These are phyloP conservation scores for Muraenolepis orangiensis DNA, from an alignment of 2,797 vertebrate genomes.

Conservation along the genomic window DNA sequence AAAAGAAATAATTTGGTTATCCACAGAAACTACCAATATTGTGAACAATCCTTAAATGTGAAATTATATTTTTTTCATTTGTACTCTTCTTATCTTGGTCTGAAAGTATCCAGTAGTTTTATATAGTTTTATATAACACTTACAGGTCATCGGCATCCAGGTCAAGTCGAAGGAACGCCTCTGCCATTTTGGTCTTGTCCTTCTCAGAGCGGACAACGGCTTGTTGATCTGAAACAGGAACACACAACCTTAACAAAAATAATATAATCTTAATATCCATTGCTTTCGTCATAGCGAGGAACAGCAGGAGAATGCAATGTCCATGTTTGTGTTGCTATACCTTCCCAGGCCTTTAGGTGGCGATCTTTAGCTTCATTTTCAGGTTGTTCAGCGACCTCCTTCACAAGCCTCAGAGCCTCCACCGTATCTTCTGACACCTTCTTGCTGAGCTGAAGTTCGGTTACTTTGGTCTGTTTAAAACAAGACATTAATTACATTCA, in stretches of 20 bases:
- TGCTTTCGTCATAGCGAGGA: background rate
- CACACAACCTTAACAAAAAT: background rate
- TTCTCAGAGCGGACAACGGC: conserved; percentile 66
- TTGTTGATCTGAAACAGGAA: conserved; percentile 76
- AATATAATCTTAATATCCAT: background rate
- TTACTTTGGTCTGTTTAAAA: conserved; percentile 71
- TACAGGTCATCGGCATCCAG: conserved; percentile 81
- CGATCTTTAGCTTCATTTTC: conserved; percentile 87
- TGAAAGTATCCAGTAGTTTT: background rate
- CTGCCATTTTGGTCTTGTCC: conserved; percentile 74
- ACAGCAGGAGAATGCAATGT: conserved; percentile 25
- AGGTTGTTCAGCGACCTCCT: conserved; percentile 83
- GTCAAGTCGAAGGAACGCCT: conserved; percentile 83
- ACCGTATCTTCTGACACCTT: conserved; percentile 77
- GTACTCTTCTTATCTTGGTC: background rate
- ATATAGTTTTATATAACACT: conserved; percentile 54
- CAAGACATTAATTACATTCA: background rate
- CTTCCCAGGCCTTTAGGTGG: conserved; percentile 87
- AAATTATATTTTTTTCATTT: background rate
- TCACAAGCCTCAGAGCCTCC: conserved; percentile 74
- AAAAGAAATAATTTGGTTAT: background rate
- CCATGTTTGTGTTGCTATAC: conserved; percentile 55
- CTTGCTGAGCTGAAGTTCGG: conserved; percentile 72
- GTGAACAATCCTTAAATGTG: background rate
- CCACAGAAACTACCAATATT: too few relatives aligned